Conservation (phyloP, 2,113 vertebrate genomes). For the Corythaixoides concolor region DNA sequence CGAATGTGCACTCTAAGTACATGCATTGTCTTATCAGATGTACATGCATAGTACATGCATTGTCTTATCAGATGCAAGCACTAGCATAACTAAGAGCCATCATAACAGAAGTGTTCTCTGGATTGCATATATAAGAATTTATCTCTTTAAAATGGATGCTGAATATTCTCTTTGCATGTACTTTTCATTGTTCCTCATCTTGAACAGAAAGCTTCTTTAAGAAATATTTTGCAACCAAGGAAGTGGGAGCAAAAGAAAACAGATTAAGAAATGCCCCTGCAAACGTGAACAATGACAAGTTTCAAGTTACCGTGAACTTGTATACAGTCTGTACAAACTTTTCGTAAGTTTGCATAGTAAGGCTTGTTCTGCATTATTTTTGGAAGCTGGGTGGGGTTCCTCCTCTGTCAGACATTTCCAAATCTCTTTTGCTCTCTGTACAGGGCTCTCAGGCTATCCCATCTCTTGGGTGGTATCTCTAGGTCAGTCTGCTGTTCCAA, state of each 20-base stretch:
- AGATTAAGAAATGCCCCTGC: neutral
- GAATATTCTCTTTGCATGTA: neutral
- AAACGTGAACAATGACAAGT: neutral
- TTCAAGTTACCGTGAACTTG: neutral
- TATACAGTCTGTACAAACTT: neutral
- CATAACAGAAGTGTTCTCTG: neutral
- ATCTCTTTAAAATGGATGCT: neutral
- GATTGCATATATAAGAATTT: neutral
- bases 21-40: neutral
- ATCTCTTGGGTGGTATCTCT: slow-evolving; percentile 25
- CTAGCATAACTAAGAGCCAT: neutral
- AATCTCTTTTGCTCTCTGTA: neutral
- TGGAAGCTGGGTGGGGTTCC: slow-evolving; percentile 14
- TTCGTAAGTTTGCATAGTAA: neutral
- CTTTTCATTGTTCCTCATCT: neutral
- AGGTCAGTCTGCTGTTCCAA: neutral
- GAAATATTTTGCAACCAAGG: neutral
- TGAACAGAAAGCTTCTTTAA: neutral
- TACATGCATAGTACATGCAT: neutral
- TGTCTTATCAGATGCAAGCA: neutral
- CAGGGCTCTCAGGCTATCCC: neutral
- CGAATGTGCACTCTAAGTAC: neutral
- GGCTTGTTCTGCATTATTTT: slow-evolving; percentile 8
- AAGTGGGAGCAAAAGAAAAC: neutral
- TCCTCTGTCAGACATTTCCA: neutral